Conservation (phyloP, 2,113 vertebrate species). For the Syngnathus floridae region DNA sequence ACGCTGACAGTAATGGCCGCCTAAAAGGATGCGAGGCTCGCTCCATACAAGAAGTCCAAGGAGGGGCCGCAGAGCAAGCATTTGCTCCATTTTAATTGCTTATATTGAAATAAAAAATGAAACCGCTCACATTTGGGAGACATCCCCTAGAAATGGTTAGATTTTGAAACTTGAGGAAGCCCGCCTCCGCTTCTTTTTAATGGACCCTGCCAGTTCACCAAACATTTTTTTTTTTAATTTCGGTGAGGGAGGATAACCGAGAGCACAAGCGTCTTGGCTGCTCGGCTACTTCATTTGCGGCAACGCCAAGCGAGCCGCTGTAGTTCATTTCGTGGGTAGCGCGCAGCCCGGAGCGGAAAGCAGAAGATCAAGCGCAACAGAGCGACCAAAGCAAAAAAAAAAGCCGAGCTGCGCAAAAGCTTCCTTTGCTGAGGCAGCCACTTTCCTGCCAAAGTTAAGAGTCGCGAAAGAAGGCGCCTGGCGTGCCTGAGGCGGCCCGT, state of each 20-base stretch:
- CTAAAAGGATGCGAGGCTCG: not conserved
- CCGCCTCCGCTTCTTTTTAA: too few relatives aligned
- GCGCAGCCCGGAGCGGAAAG: not conserved
- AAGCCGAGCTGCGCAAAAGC: conserved; percentile 1
- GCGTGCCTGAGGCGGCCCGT: conserved; percentile 17
- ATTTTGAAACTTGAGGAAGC: too few relatives aligned
- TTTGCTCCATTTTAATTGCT: too few relatives aligned
- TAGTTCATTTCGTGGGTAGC: not conserved
- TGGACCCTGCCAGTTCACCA: too few relatives aligned
- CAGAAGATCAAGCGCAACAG: not conserved
- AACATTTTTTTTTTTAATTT: too few relatives aligned
- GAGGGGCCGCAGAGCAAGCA: not conserved
- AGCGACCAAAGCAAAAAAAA: not conserved
- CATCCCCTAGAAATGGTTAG: too few relatives aligned
- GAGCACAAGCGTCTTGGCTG: not conserved
- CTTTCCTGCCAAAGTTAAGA: conserved; percentile 19
- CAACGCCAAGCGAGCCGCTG: too few relatives aligned
- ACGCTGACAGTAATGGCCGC: not conserved
- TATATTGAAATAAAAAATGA: too few relatives aligned
- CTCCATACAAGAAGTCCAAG: not conserved
- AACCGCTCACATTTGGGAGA: too few relatives aligned
- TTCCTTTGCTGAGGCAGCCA: conserved; percentile 5
- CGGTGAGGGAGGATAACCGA: not conserved
- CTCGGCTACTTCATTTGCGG: not conserved
- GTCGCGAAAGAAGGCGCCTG: conserved; percentile 1